Percentiles rank a stretch among this genome's conserved stretches.
phyloP scores from a whole-genome alignment of 2,888 invertebrate genomes.

The Cordylochernes scorpioides region DNA sequence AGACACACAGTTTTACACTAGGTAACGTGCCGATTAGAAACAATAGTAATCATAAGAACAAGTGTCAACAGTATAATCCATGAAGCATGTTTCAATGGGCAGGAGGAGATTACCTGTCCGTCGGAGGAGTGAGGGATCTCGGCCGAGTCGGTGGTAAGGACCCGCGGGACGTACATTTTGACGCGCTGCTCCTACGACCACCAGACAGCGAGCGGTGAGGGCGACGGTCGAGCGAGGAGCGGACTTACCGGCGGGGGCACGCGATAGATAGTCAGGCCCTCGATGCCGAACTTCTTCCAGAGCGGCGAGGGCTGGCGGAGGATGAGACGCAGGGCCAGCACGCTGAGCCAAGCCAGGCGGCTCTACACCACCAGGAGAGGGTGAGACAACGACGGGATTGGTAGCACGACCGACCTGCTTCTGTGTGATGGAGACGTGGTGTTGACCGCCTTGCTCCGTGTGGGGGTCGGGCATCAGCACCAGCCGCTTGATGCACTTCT shows the following conservation, averaged over 20 bases:
- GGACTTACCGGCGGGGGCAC: slow-evolving; percentile 3
- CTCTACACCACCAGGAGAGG: slow-evolving; percentile 3
- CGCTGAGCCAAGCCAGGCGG: slow-evolving; percentile 6
- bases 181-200: not conserved
- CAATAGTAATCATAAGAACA: too few relatives aligned
- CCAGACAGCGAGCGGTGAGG: not conserved
- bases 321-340: slow-evolving; percentile 7
- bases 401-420: slow-evolving; percentile 6
- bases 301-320: slow-evolving; percentile 10
- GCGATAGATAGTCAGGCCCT: slow-evolving; percentile 8
- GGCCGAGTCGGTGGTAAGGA: not conserved
- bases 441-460: slow-evolving; percentile 8
- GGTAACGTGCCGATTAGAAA: too few relatives aligned
- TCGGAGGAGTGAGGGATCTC: too few relatives aligned
- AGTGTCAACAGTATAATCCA: too few relatives aligned
- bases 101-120: too few relatives aligned
- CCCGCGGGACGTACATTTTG: not conserved
- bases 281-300: slow-evolving; percentile 11
- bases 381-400: not conserved
- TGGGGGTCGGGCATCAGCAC: slow-evolving; percentile 10
- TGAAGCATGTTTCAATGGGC: too few relatives aligned
- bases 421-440: slow-evolving; percentile 5
- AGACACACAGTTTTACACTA: too few relatives aligned
- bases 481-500: slow-evolving; percentile 7
- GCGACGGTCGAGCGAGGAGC: not conserved